Evolutionary conservation across 2,113 vertebrate genomes (phyloP), one percentile per base, ranked within the genome.

Genomic region (Paratilapia polleni): DNA sequence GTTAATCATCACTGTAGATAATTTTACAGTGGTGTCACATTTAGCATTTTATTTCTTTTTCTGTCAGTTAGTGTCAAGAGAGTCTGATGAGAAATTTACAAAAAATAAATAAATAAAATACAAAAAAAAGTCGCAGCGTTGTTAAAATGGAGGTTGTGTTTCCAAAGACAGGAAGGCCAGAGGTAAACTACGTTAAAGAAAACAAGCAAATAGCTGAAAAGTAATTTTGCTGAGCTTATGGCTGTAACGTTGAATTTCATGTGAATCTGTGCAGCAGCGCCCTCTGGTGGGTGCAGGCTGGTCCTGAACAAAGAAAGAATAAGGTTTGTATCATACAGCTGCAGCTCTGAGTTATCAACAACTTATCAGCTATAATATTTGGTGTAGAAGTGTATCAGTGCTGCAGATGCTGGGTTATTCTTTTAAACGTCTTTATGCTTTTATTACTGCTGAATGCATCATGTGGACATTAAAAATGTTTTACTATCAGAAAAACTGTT

Each of bases 371-470:
- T 19, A 8, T 52, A 26, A 28, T 26, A 26, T 68, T 43, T 43
- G 15, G 49, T 34, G 36, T 5, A 34, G 36, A 63, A 1, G 61
- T 26, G 20, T 0, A 19, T 70, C 28, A 73, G 66, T 54, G 68
- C 68, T 31, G 47, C 26, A 31, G 17, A 73, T 52, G 66, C 10
- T 56, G 3, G 20, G 20, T n/a, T 20, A 3, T 52, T 8, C 15
- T 43, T 70, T 2, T 0, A 52, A 70, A 52, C 52, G 9, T 31
- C 17, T 41, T 62, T 19, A 31, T 70, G 9, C 41, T 70, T 70
- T 70, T 52, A 28, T 70, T 70, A 24, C 0, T 0, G 41, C 64
- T 73, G 43, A 73, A 31, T 19, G 31, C 31, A 26, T 47, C 14
- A 20, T 3, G 17, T 62, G 28, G 60, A 68, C 22, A 2, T 68